Percentiles rank a stretch among this genome's conserved stretches.
phyloP scores from a whole-genome alignment of 2,113 vertebrate species.

The Psilopsiagon aymara region DNA sequence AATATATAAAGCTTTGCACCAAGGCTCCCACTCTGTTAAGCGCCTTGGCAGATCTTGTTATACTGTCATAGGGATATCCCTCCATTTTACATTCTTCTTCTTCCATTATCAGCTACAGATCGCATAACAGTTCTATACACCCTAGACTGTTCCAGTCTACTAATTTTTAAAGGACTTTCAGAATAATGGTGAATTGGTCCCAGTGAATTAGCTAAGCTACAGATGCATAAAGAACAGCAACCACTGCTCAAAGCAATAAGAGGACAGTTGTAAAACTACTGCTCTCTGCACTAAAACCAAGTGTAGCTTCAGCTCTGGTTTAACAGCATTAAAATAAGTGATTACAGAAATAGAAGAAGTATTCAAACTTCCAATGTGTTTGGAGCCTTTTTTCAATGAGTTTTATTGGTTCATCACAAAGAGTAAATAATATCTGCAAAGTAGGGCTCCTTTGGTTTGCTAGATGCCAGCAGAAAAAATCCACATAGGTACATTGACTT shows the following conservation, averaged over 20 bases:
- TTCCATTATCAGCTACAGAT: neutral
- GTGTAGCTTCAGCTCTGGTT: neutral
- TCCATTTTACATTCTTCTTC: neutral
- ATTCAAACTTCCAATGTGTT: neutral
- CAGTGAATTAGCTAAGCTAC: neutral
- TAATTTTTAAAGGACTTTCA: neutral
- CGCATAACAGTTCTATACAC: neutral
- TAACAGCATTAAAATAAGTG: constrained; percentile 4
- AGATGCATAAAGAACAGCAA: neutral
- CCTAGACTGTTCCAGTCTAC: neutral
- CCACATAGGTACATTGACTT: neutral
- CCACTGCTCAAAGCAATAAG: neutral
- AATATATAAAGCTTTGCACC: neutral
- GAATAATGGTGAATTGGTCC: neutral
- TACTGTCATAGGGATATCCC: neutral
- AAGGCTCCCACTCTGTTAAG: neutral
- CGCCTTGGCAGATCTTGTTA: neutral
- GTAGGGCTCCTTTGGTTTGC: neutral
- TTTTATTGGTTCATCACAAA: neutral
- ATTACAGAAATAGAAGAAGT: neutral
- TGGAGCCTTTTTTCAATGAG: neutral
- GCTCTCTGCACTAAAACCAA: neutral
- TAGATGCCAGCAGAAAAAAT: neutral
- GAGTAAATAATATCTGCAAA: neutral
- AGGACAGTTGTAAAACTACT: neutral